These are phyloP conservation scores for Cryptophagus acutangulus DNA, from an alignment of 2,888 invertebrate species.

Conservation along the genomic window DNA sequence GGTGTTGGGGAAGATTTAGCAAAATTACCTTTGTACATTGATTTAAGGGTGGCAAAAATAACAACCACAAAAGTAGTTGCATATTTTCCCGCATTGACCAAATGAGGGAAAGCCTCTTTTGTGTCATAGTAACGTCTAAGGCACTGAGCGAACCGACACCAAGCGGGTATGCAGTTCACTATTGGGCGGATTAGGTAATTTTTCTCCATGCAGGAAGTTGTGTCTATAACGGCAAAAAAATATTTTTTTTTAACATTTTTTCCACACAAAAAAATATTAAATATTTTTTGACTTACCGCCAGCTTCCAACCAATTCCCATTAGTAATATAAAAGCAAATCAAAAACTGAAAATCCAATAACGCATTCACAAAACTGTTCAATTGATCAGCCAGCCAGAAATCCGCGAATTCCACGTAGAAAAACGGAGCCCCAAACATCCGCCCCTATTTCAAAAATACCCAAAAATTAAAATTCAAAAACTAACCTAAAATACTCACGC, in stretches of 20 bases:
- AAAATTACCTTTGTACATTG: constrained; percentile 41
- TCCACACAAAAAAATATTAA: background rate
- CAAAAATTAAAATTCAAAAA: constrained; percentile 4
- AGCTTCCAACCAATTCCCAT: constrained; percentile 54
- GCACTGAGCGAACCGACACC: constrained; percentile 83
- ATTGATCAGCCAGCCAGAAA: constrained; percentile 82
- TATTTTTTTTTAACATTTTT: background rate
- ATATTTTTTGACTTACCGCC: constrained; percentile 39
- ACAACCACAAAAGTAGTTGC: constrained; percentile 70
- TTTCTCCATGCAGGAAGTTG: constrained; percentile 49
- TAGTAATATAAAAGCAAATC: constrained; percentile 67
- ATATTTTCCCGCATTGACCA: constrained; percentile 80
- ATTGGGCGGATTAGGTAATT: constrained; percentile 56
- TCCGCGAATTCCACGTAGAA: constrained; percentile 77
- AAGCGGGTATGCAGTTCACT: constrained; percentile 75
- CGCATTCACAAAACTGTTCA: constrained; percentile 71
- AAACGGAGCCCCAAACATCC: constrained; percentile 68
- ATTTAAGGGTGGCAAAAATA: constrained; percentile 51
- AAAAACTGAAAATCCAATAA: constrained; percentile 76
- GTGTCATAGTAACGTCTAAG: constrained; percentile 76
- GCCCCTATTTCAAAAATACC: constrained; percentile 45
- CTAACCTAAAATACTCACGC: constrained; percentile 47
- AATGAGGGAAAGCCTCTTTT: constrained; percentile 71
- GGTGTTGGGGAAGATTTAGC: too few species aligned
- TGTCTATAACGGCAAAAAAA: constrained; percentile 42